phyloP scores from a whole-genome alignment of 2,797 vertebrate genomes.

The Anabas testudineus region DNA sequence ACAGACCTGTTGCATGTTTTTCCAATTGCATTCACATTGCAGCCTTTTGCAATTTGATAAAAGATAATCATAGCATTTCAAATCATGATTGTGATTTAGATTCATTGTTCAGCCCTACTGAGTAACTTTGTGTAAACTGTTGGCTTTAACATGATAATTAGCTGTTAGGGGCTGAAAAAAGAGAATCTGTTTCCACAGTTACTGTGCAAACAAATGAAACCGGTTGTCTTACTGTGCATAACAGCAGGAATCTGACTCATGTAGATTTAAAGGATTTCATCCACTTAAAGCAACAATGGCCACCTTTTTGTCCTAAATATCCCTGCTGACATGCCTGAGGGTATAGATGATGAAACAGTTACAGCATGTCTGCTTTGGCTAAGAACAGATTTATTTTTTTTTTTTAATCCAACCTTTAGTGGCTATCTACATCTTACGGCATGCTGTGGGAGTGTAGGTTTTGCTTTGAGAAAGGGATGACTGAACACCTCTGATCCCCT shows the following conservation, averaged over 20 bases:
- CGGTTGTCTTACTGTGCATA: conserved; percentile 15
- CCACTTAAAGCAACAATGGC: conserved; percentile 54
- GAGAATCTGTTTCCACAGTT: conserved; percentile 31
- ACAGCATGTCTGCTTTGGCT: conserved; percentile 25
- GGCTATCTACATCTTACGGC: conserved; percentile 24
- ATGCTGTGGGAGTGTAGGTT: conserved; percentile 56
- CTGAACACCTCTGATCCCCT: conserved; percentile 25
- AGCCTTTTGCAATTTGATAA: too few relatives aligned
- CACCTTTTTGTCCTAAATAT: conserved; percentile 46
- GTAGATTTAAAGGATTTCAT: conserved; percentile 52
- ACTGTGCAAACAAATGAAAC: conserved; percentile 41
- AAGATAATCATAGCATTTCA: too few relatives aligned
- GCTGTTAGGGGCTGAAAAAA: neutral
- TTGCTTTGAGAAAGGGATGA: conserved; percentile 48
- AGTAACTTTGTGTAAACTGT: too few relatives aligned
- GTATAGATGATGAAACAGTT: conserved; percentile 31
- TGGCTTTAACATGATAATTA: neutral
- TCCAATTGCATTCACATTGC: too few relatives aligned
- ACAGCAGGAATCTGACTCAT: conserved; percentile 31
- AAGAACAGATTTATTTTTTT: conserved; percentile 37
- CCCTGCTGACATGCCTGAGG: conserved; percentile 28
- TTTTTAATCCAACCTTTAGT: conserved; percentile 30
- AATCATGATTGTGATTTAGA: too few relatives aligned
- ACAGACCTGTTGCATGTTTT: too few relatives aligned
- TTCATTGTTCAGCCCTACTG: too few relatives aligned